phyloP scores from a whole-genome alignment of 2,888 invertebrate species.

The Chrysolina haemoptera region DNA sequence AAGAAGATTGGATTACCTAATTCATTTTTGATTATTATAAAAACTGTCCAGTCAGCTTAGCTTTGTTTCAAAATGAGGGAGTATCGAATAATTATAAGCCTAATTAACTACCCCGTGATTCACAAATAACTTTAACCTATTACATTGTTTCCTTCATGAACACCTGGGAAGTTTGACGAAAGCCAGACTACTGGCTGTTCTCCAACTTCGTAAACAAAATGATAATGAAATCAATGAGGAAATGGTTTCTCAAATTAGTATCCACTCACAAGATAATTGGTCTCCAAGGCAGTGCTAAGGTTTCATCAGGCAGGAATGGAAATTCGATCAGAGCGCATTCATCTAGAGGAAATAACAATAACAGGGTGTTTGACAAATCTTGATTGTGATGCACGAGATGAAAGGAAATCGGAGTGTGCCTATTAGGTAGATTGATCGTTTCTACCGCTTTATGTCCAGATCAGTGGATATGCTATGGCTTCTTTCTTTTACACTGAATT shows the following conservation, averaged over 20 bases:
- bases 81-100: background rate
- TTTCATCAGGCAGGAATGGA: background rate
- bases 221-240: slow-evolving; percentile 8
- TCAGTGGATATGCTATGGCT: too few relatives aligned
- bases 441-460: too few relatives aligned
- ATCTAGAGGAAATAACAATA: background rate
- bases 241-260: slow-evolving; percentile 7
- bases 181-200: background rate
- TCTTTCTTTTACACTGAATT: too few relatives aligned
- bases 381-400: background rate
- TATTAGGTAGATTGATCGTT: too few relatives aligned
- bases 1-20: too few relatives aligned
- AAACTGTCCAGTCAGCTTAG: too few relatives aligned
- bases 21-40: too few relatives aligned
- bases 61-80: background rate
- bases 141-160: background rate
- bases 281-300: slow-evolving; percentile 4
- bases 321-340: background rate
- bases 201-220: slow-evolving; percentile 9
- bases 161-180: slow-evolving; percentile 10
- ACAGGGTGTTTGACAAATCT: background rate
- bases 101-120: background rate
- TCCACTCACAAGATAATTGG: background rate
- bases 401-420: too few relatives aligned
- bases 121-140: background rate